Evolutionary conservation across 2,797 vertebrate genomes (phyloP), one percentile per base, ranked within the genome.

Genomic region (Bradypodion pumilum): DNA sequence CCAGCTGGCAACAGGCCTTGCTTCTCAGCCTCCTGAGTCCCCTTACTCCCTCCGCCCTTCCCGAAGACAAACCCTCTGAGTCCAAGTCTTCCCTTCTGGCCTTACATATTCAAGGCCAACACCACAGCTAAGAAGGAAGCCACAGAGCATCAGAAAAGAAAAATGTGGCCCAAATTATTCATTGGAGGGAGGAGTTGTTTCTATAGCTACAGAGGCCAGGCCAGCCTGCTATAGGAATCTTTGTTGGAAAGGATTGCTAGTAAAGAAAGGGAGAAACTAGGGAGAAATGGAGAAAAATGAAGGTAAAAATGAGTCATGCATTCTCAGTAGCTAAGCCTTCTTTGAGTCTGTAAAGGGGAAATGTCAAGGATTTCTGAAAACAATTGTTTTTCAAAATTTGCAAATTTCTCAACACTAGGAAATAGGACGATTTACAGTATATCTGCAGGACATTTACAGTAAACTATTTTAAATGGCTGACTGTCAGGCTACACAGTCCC

Each of bases 111-210:
- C 23, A 70, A n/a, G 68, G 74, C 46, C 44, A 74, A 10, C 12
- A 56, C 46, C 3, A 74, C 46, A 44, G 25, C 59, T 81, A 81
- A 86, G 40, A 56, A 86, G 73, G 12, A 72, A 42, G 40, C 79
- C 42, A 37, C 32, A 27, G 42, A 79, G 73, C 56, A 77, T 16
- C 5, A 69, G 52, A 69, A 25, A 63, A 76, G 78, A 29, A 23
- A 44, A 4, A 5, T 40, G 5, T 8, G 29, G 42, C 63, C 74
- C 74, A 60, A 42, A 46, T n/a, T 63, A 44, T 29, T n/a, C 21
- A 68, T 59, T 44, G 56, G 46, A 25, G 25, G 60, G 77, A 52
- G 44, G 35, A 46, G 44, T 35, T 78, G 80, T 85, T 83, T 59
- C 68, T 80, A 78, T 74, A 77, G 81, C 74, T 76, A 83, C 46